These are phyloP conservation scores for Neria commutata DNA, from an alignment of 2,888 invertebrate genomes.

Conservation along the genomic window DNA sequence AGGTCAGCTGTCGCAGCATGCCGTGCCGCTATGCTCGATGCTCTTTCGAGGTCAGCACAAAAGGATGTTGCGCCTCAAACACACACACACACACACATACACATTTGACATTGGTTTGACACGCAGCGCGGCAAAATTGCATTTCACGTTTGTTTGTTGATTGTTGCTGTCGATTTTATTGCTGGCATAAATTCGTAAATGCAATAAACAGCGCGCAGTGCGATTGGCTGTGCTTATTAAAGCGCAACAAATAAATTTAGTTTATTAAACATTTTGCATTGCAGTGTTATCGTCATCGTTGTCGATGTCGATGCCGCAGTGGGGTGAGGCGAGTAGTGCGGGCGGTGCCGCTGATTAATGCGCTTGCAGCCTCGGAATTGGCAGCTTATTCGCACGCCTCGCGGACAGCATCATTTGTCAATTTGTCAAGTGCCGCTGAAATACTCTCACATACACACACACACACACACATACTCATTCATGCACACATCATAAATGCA, in stretches of 20 bases:
- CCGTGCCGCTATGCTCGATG: too few species aligned
- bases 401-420: background rate
- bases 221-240: background rate
- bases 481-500: background rate
- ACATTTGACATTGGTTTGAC: background rate
- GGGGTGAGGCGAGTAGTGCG: too few species aligned
- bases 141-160: background rate
- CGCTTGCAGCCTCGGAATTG: too few species aligned
- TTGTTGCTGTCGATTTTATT: background rate
- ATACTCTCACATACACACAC: background rate
- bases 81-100: background rate
- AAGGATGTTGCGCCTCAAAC: background rate
- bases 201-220: too few species aligned
- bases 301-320: too few species aligned
- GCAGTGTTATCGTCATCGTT: too few species aligned
- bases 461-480: background rate
- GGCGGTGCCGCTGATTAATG: too few species aligned
- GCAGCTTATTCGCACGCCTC: too few species aligned
- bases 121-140: background rate
- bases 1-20: too few species aligned
- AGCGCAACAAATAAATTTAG: background rate
- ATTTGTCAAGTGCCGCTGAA: background rate
- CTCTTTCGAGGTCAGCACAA: too few species aligned
- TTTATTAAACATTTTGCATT: background rate
- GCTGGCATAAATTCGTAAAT: background rate